Conservation (phyloP, 1,140 invertebrate genomes). For the Carposina sasakii region DNA sequence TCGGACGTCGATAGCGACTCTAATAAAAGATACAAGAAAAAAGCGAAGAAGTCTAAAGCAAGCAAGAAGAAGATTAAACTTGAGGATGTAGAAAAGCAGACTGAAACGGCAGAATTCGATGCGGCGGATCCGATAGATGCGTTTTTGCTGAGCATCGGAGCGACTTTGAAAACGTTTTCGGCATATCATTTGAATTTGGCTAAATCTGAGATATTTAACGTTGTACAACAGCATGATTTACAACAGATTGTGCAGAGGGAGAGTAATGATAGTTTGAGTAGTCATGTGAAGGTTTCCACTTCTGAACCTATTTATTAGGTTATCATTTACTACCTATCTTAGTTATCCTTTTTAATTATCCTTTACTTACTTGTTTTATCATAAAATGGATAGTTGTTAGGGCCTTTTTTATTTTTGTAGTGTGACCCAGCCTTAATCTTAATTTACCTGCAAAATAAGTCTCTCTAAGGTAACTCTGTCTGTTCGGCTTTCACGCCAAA, state of each 20-base stretch:
- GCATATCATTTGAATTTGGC: slow-evolving; percentile 62
- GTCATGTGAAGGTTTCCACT: slow-evolving; percentile 37
- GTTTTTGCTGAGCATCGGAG: slow-evolving; percentile 56
- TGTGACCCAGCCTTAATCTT: no score
- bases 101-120: slow-evolving; percentile 37
- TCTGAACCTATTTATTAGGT: slow-evolving; percentile 37
- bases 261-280: slow-evolving; percentile 20
- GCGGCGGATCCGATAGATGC: slow-evolving; percentile 52
- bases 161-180: slow-evolving; percentile 56
- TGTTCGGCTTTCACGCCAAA: no score
- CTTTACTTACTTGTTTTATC: no score
- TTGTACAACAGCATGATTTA: slow-evolving; percentile 62
- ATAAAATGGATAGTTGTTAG: no score
- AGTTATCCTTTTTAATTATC: no score
- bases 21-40: slow-evolving; percentile 27
- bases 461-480: no score
- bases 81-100: slow-evolving; percentile 25
- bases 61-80: slow-evolving; percentile 28
- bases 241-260: slow-evolving; percentile 59
- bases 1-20: slow-evolving; percentile 18
- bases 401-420: no score
- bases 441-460: no score
- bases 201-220: slow-evolving; percentile 58
- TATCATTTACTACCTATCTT: no score
- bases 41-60: slow-evolving; percentile 26